Percentiles rank a stretch among this genome's conserved stretches.
These are phyloP conservation scores for Tragelaphus imberbis DNA, from an alignment of 2,113 vertebrate genomes.

Conservation along the genomic window DNA sequence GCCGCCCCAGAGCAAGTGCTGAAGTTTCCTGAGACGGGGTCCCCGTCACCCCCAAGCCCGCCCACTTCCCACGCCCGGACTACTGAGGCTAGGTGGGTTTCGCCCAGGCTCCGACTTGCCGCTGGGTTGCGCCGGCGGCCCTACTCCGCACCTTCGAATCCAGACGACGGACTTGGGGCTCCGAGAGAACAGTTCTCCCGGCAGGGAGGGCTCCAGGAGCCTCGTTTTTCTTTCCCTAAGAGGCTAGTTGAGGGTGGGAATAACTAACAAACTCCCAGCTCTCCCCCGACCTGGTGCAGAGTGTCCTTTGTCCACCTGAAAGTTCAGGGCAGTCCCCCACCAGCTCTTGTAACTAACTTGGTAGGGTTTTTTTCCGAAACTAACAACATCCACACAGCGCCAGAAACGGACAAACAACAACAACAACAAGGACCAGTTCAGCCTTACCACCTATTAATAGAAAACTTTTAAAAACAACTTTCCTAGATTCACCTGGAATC, in stretches of 20 bases:
- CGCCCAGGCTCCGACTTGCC: not conserved
- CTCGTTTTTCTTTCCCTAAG: not conserved
- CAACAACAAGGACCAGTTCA: not conserved
- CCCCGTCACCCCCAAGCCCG: not conserved
- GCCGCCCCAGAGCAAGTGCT: not conserved
- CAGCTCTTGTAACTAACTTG: not conserved
- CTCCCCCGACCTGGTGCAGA: no score
- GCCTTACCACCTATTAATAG: not conserved
- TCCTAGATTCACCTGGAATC: not conserved
- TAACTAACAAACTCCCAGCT: not conserved
- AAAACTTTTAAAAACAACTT: slow-evolving; percentile 19
- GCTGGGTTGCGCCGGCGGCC: not conserved
- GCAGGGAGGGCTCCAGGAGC: not conserved
- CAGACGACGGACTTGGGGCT: not conserved
- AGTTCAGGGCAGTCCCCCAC: not conserved
- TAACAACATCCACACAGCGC: not conserved
- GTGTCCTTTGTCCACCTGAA: not conserved
- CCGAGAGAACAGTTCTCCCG: not conserved
- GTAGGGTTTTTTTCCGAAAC: not conserved
- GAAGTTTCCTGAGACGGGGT: rapidly evolving
- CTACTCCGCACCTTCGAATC: not conserved
- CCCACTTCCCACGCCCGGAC: not conserved
- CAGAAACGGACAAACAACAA: not conserved
- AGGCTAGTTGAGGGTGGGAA: not conserved
- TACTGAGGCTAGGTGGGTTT: not conserved